These are phyloP conservation scores for Heliconius cydno DNA, from an alignment of 2,888 invertebrate species.

Conservation along the genomic window DNA sequence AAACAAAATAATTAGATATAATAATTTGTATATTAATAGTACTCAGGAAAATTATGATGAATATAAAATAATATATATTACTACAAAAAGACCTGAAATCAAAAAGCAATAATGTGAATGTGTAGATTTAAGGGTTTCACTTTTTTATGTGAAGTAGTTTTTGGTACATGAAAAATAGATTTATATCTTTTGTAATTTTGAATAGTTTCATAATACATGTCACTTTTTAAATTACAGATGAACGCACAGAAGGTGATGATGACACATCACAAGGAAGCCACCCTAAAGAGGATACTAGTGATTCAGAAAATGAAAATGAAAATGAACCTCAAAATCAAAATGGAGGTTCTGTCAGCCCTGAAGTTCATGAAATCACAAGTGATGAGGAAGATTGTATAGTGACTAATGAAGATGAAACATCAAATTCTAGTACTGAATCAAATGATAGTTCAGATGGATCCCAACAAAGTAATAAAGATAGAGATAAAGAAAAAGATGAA, in stretches of 20 bases:
- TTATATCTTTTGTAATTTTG: not conserved
- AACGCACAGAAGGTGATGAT: slow-evolving; percentile 79
- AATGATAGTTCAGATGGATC: slow-evolving; percentile 85
- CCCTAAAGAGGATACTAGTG: slow-evolving; percentile 77
- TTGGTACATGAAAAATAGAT: not conserved
- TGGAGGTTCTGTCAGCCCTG: slow-evolving; percentile 74
- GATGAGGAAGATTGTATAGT: slow-evolving; percentile 83
- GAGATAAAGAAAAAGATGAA: slow-evolving; percentile 81
- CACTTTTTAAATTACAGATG: slow-evolving; percentile 63
- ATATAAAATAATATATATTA: not conserved
- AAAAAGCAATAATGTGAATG: not conserved
- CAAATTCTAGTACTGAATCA: slow-evolving; percentile 82
- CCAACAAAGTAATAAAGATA: slow-evolving; percentile 71
- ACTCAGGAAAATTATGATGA: not conserved
- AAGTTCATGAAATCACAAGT: slow-evolving; percentile 82
- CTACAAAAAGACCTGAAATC: not conserved
- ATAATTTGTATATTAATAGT: not conserved
- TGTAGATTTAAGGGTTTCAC: not conserved
- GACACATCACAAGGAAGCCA: slow-evolving; percentile 80
- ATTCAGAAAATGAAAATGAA: slow-evolving; percentile 64
- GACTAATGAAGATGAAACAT: slow-evolving; percentile 80
- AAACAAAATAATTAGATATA: not conserved
- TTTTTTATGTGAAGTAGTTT: not conserved
- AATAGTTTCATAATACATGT: not conserved
- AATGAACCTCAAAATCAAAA: slow-evolving; percentile 74